A percentile compares a stretch with the other conserved stretches of the same genome.
Evolutionary conservation across 2,888 invertebrate genomes (phyloP).

Genomic region (Margaritifera margaritifera): DNA sequence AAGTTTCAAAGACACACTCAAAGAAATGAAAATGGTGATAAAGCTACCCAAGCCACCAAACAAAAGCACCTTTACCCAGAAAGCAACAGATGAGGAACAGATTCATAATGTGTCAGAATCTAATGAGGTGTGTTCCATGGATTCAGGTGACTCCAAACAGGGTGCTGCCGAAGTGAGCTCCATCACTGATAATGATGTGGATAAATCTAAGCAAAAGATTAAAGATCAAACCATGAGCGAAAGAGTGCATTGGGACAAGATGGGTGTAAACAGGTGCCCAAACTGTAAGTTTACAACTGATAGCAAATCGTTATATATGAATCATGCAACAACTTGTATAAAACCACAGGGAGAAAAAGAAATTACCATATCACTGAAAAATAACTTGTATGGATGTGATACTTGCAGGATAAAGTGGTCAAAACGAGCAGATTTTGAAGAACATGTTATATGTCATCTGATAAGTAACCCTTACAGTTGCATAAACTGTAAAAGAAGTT

Average conservation of each 20-base stretch:
- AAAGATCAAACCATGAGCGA: too few relatives aligned
- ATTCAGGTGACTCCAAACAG: too few relatives aligned
- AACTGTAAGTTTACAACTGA: slow-evolving; percentile 45
- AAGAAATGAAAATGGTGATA: too few relatives aligned
- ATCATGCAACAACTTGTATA: slow-evolving; percentile 35
- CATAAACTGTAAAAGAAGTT: slow-evolving; percentile 39
- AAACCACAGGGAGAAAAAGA: slow-evolving; percentile 5
- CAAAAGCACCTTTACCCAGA: too few relatives aligned
- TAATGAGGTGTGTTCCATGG: too few relatives aligned
- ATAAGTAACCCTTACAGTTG: slow-evolving; percentile 43
- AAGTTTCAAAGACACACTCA: too few relatives aligned
- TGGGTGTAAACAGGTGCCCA: slow-evolving; percentile 35
- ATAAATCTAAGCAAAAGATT: too few relatives aligned
- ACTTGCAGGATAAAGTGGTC: slow-evolving; percentile 23
- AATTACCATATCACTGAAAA: slow-evolving; percentile 3
- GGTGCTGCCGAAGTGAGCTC: too few relatives aligned
- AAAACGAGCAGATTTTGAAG: slow-evolving; percentile 38
- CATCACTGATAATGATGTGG: too few relatives aligned
- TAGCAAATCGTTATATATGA: slow-evolving; percentile 27
- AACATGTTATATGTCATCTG: slow-evolving; percentile 47
- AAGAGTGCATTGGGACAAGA: slow-evolving; percentile 13
- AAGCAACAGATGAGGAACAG: too few relatives aligned
- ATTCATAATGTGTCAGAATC: too few relatives aligned
- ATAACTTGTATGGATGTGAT: slow-evolving; percentile 19
- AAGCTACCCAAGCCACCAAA: too few relatives aligned